Conservation (phyloP, 37 sponge, comb jelly and placozoan genomes). For the Aplysina aerophoba region DNA sequence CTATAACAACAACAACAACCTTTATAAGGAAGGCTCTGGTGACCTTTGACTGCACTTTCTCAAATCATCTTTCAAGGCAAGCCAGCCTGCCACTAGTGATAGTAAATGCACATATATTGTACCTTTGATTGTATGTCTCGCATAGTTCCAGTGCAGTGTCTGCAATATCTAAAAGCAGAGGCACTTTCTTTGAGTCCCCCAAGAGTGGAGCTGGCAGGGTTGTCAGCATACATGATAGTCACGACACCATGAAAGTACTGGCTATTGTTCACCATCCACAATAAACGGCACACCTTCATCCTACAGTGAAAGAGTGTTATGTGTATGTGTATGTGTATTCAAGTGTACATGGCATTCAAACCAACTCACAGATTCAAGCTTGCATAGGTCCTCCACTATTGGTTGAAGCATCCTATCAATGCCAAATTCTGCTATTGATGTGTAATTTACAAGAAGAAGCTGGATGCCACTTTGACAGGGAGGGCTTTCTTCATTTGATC, state of each 20-base stretch:
- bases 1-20: neutral
- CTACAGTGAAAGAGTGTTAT: neutral
- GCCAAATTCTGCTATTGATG: conserved; percentile 16
- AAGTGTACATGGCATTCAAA: neutral
- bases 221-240: conserved; percentile 38
- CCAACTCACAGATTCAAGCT: conserved; percentile 31
- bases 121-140: conserved; percentile 35
- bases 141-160: conserved; percentile 31
- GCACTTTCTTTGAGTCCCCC: conserved; percentile 42
- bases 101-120: no score
- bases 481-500: no score
- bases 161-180: conserved; percentile 28
- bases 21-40: neutral
- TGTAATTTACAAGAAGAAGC: conserved; percentile 9
- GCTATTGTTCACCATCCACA: neutral
- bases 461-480: no score
- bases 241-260: conserved; percentile 24
- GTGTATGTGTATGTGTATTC: neutral
- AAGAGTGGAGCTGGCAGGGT: conserved; percentile 25
- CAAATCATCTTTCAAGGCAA: no score
- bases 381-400: conserved; percentile 33
- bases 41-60: no score
- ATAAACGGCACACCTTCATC: conserved; percentile 19
- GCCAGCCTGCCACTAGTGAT: neutral
- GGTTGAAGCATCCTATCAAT: conserved; percentile 43